Evolutionary conservation across 1,140 invertebrate genomes (phyloP), one percentile per base, ranked within the genome.

Genomic region (Choristoneura fumiferana): DNA sequence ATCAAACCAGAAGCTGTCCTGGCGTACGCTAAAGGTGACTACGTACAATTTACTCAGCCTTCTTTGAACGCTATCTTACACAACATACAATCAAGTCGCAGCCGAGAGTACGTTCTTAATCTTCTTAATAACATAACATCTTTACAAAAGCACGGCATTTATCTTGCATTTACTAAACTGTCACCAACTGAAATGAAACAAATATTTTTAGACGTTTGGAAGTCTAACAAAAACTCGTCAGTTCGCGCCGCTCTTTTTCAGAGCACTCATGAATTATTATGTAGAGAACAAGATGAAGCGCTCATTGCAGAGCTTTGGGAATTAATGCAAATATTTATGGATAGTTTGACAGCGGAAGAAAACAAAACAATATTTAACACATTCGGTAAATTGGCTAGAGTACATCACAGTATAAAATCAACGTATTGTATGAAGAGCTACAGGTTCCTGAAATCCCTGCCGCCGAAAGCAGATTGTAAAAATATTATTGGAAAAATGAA

Each of bases 1-100:
- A 43, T 67, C 2, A 39, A 70, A n/a, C 13, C 71, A 36, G 56
- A 73, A n/a, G 22, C 60, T 0, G 57, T 72, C 6, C 58, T 85
- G 8, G 49, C 54, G 9, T 85, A 75, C 38, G 73, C 78, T 1
- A 74, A 69, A 67, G 78, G 76, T 22, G 77, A 85, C 64, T 85
- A 80, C 43, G 60, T 85, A 9, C 78, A 81, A 57, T 83, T 63
- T 62, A 60, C 65, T 12, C 40, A 79, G 15, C 69, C 78, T n/a
- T 76, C 81, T 18, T 43, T 84, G 17, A 73, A 56, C 35, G 58
- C 76, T 1, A 59, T 81, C 18, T 55, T 76, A 1, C 49, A 69
- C 34, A 77, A 75, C 18, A 59, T 74, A 33, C 76, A 63, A 17
- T 8, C 43, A 8, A 38, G 3, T 13, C 55, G 65, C 8, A 63